Percentiles rank a stretch among this genome's conserved stretches.
Evolutionary conservation across 1,140 invertebrate genomes (phyloP).

Genomic region (Asbolus verrucosus): DNA sequence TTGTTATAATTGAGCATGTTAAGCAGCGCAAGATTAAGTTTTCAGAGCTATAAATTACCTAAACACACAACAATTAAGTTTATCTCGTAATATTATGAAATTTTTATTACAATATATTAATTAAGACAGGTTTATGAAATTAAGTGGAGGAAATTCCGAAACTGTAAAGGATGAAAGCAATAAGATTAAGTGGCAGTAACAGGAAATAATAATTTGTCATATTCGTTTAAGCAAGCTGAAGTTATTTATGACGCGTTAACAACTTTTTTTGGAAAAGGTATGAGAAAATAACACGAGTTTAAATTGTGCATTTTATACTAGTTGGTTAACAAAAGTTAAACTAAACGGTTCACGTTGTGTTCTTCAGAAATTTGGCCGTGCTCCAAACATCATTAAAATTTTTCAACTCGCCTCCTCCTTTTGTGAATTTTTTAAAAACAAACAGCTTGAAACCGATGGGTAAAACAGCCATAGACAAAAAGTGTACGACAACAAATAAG

Average conservation of each 20-base stretch:
- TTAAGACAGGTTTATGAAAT: slow-evolving; percentile 4
- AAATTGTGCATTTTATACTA: slow-evolving; percentile 43
- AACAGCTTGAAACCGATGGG: background rate
- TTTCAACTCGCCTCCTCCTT: slow-evolving; percentile 36
- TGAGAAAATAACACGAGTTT: slow-evolving; percentile 9
- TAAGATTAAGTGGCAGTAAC: slow-evolving; percentile 11
- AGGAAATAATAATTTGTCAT: slow-evolving; percentile 7
- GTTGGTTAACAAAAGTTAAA: slow-evolving; percentile 44
- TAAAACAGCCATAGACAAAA: background rate
- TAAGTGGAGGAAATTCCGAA: too few species aligned
- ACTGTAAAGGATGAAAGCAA: slow-evolving; percentile 12
- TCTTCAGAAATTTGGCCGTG: slow-evolving; percentile 32
- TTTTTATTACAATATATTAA: slow-evolving; percentile 9
- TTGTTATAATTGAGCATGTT: slow-evolving; percentile 22
- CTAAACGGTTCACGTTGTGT: slow-evolving; percentile 34
- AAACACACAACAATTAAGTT: too few species aligned
- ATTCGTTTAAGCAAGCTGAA: slow-evolving; percentile 6
- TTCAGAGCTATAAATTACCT: slow-evolving; percentile 8
- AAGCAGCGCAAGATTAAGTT: slow-evolving; percentile 10
- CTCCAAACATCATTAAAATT: slow-evolving; percentile 45
- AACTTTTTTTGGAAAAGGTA: slow-evolving; percentile 19
- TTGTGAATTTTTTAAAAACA: slow-evolving; percentile 19
- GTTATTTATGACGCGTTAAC: slow-evolving; percentile 28
- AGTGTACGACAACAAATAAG: slow-evolving; percentile 20
- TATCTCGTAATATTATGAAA: background rate